Evolutionary conservation across 2,888 invertebrate species (phyloP), one percentile per base, ranked within the genome.

Genomic region (Melitaea athalia): DNA sequence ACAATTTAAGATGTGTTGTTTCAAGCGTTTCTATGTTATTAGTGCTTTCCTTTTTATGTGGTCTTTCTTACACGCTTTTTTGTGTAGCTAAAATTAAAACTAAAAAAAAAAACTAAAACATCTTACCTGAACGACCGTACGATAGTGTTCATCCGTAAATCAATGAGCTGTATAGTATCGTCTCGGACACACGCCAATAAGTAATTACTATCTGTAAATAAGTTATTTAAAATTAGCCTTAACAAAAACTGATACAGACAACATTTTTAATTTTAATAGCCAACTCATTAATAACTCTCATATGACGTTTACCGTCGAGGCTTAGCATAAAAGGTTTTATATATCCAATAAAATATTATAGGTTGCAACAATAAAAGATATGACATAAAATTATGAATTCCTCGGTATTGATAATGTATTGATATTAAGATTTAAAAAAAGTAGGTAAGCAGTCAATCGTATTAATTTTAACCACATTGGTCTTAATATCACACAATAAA

Each of bases 141-240:
- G 72, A 99, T 97, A 88, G 97, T 96, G 92, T 98, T 98, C 96
- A 97, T 98, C 84, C 99, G 95, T 74, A 99, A 94, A 92, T 99
- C 99, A 85, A 99, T 95, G 67, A 99, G 94, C 86, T 98, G 98
- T 78, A 99, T 94, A 24, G 98, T 97, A 91, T 99, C 99, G 88
- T 99, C 99, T 79, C 99, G 94, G 64, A 98, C 97, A 86, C 99
- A 99, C 81, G 97, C 96, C 81, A 99, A 92, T 76, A 99, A 94
- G 87, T 96, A 97, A 90, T 96, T 96, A 78, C 96, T 95, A 94
- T 99, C 99, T 97, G 94, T 79, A 91, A 93, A 84, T 82, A 85
- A 75, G 79, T 62, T 57, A 67, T 67, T 57, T 61, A 52, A 57
- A 17, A 52, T 57, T 67, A 67, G 12, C 52, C 24, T 62, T 45